Conservation (phyloP, 1,140 invertebrate species). For the Callitettix versicolor region DNA sequence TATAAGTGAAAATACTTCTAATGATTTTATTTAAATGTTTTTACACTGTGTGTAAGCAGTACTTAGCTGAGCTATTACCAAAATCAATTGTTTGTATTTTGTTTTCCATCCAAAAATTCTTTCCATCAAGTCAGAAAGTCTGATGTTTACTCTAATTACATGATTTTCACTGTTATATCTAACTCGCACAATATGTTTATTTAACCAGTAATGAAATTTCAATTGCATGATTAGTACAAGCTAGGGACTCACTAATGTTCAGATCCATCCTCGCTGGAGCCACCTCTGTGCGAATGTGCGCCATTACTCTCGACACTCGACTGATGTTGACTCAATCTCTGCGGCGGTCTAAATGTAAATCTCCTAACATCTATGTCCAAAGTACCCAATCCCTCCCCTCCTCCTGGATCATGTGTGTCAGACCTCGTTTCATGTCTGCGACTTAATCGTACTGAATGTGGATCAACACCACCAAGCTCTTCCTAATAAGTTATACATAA, state of each 20-base stretch:
- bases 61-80: too few relatives aligned
- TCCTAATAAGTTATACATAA: constrained; percentile 38
- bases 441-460: constrained; percentile 30
- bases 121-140: too few relatives aligned
- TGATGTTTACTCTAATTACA: too few relatives aligned
- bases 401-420: constrained; percentile 31
- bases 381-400: constrained; percentile 14
- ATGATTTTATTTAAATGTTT: too few relatives aligned
- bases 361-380: constrained; percentile 40
- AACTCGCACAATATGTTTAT: too few relatives aligned
- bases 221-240: too few relatives aligned
- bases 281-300: constrained; percentile 31
- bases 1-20: too few relatives aligned
- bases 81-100: too few relatives aligned
- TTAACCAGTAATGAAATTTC: too few relatives aligned
- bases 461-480: constrained; percentile 57
- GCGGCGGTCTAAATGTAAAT: constrained; percentile 39
- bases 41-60: too few relatives aligned
- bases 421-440: constrained; percentile 30
- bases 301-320: constrained; percentile 34
- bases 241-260: constrained; percentile 41
- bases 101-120: too few relatives aligned
- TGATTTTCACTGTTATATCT: too few relatives aligned
- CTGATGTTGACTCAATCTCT: constrained; percentile 25
- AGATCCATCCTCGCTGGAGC: constrained; percentile 34